phyloP scores from a whole-genome alignment of 2,888 invertebrate species.

The Achlya flavicornis region DNA sequence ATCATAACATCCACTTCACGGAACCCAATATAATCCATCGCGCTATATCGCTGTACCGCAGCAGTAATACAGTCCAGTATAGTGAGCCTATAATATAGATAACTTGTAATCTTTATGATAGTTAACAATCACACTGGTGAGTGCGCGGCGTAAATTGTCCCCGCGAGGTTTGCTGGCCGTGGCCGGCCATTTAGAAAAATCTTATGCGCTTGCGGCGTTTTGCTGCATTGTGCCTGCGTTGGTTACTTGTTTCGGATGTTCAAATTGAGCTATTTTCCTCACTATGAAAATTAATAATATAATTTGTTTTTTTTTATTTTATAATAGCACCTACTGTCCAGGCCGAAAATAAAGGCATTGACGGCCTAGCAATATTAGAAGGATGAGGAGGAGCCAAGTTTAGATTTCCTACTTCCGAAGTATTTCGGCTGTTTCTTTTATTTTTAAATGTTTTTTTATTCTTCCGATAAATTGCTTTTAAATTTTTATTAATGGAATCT shows the following conservation, averaged over 20 bases:
- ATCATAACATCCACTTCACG: background rate
- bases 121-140: constrained; percentile 76
- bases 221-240: background rate
- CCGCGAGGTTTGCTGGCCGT: constrained; percentile 59
- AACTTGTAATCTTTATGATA: constrained; percentile 76
- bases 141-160: constrained; percentile 75
- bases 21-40: constrained; percentile 1
- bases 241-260: background rate
- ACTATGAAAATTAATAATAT: no score
- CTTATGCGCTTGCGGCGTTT: constrained; percentile 26
- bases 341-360: no score
- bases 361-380: no score
- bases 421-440: no score
- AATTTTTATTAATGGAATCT: no score
- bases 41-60: constrained; percentile 15
- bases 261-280: background rate
- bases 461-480: no score
- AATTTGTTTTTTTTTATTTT: no score
- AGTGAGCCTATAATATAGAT: constrained; percentile 62
- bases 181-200: constrained; percentile 59
- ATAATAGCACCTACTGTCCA: no score
- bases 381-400: no score
- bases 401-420: no score
- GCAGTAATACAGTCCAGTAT: constrained; percentile 44
- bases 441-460: no score